Conservation (phyloP, 2,113 vertebrate species). For the Acinonyx jubatus region DNA sequence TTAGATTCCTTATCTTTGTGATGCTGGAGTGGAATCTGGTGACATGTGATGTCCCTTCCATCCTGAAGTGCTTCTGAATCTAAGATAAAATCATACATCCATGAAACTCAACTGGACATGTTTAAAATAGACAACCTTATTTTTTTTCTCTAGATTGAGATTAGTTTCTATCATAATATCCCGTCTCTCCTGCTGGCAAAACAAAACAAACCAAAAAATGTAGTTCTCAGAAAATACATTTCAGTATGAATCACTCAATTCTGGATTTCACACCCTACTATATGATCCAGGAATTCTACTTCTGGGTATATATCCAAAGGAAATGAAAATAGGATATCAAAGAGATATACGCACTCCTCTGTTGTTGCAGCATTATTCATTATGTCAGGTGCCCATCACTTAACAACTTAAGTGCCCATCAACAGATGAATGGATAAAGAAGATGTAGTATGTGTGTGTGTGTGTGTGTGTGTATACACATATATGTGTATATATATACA, state of each 20-base stretch:
- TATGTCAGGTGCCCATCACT: too few relatives aligned
- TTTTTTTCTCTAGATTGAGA: neutral
- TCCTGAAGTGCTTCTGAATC: neutral
- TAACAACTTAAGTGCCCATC: neutral
- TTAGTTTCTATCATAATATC: neutral
- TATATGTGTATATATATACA: too few relatives aligned
- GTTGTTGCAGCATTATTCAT: neutral
- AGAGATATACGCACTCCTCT: neutral
- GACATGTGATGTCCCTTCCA: neutral
- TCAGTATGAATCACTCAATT: neutral
- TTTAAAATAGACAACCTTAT: neutral
- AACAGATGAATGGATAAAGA: neutral
- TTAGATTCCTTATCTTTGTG: neutral
- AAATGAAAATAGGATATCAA: neutral
- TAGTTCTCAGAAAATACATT: conserved; percentile 3
- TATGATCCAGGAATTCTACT: neutral
- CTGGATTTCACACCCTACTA: neutral
- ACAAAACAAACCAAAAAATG: neutral
- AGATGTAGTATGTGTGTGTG: neutral
- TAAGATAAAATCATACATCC: neutral
- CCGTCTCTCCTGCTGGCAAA: neutral
- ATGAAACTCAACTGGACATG: neutral
- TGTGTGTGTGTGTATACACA: too few relatives aligned
- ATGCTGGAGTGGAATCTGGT: neutral
- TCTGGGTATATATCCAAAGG: neutral